Evolutionary conservation across 2,113 vertebrate genomes (phyloP), one percentile per base, ranked within the genome.

Genomic region (Morone chrysops): DNA sequence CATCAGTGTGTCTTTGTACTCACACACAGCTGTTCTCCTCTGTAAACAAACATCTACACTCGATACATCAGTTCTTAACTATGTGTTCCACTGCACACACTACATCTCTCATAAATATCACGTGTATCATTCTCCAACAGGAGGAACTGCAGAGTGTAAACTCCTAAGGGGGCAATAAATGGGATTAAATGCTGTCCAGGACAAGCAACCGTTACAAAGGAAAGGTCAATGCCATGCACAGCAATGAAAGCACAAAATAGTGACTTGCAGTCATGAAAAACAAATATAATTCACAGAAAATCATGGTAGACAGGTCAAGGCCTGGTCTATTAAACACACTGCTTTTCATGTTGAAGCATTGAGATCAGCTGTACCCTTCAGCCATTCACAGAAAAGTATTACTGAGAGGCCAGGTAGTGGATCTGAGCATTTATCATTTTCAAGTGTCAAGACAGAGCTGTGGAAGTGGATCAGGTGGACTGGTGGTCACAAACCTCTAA

Each of bases 1-100:
- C 48, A 54, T n/a, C 17, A 22, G 3, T 48, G 43, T 36, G 43
- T 48, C 9, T 41, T 11, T 62, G 40, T 40, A 62, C 11, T 16
- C 38, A 31, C 78, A 57, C 50, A 38, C 59, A 80, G 68, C 70
- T 50, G 31, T 17, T 45, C n/a, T 54, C 31, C 43, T 20, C 20
- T 47, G n/a, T 25, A 43, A 50, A 57, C 61, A 60, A 59, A 53
- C n/a, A 63, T 20, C 47, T 31, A 48, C 20, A 13, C 4, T 61
- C 11, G 47, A 53, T 67, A 48, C 6, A 75, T 75, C 25, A 68
- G 43, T 22, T 74, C 12, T 25, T 48, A 70, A 61, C 31, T 38
- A 38, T 11, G 48, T 38, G 38, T 63, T 56, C 36, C 66, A 40
- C 18, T 50, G 43, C 48, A 40, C 22, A 38, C 16, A 43, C n/a